These are phyloP conservation scores for Nebria ingens DNA, from an alignment of 1,140 invertebrate genomes.

Conservation along the genomic window DNA sequence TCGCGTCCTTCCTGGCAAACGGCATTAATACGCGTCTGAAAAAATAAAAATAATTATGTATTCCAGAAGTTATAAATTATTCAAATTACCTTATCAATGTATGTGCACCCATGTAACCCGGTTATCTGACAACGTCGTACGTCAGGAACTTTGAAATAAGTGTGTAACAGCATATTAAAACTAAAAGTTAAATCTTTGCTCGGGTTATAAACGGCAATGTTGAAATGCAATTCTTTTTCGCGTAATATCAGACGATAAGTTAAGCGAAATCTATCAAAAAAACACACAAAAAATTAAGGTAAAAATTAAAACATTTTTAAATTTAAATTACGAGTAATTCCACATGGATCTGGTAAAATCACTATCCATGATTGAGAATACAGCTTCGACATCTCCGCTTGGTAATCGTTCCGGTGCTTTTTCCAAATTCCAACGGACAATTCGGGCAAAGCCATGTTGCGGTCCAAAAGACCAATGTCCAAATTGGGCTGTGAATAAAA, in stretches of 20 bases:
- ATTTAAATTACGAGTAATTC: conserved; percentile 74
- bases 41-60: conserved; percentile 19
- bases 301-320: conserved; percentile 10
- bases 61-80: conserved; percentile 7
- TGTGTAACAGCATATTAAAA: conserved; percentile 88
- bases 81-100: conserved; percentile 89
- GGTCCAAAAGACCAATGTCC: conserved; percentile 87
- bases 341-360: conserved; percentile 89
- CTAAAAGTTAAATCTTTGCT: conserved; percentile 83
- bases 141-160: conserved; percentile 92
- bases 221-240: conserved; percentile 85
- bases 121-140: conserved; percentile 82
- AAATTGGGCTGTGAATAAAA: conserved; percentile 74
- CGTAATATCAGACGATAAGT: conserved; percentile 79
- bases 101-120: conserved; percentile 82
- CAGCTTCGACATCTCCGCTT: conserved; percentile 82
- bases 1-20: conserved; percentile 82
- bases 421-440: conserved; percentile 82
- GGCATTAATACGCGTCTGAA: conserved; percentile 46
- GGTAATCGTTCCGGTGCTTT: conserved; percentile 73
- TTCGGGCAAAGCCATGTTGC: conserved; percentile 88
- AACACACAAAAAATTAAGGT: conserved; percentile 10
- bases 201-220: conserved; percentile 83
- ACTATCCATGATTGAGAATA: conserved; percentile 84
- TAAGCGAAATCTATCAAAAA: conserved; percentile 56